Base-by-base conservation (phyloP, 2,797 vertebrate species). In the Chelmon rostratus region DNA sequence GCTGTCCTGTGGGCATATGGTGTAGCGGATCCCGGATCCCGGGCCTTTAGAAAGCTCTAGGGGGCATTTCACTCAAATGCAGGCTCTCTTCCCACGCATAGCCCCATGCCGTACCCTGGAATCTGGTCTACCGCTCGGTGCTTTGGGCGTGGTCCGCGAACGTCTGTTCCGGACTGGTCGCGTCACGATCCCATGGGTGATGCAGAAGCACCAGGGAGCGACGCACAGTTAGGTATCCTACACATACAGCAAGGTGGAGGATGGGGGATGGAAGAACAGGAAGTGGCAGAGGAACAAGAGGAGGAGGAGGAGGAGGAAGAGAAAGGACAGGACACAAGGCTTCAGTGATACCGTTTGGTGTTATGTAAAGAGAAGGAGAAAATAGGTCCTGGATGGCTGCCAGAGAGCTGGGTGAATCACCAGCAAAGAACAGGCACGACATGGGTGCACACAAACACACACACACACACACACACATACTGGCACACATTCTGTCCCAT, bases 341-440 rank as follows among this genome's bases (percentile, higher is more conserved):
- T 79, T 89, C 68, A 84, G 86, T 87, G 88, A 88, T 88, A 87
- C 84, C 82, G 88, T 89, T 90, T 83, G 85, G 85, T 90, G 88
- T 95, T 95, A 95, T 92, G 93, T 95, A 95, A 96, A 95, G 87
- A 94, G 92, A 93, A 93, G 92, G 91, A 95, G 92, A 93, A 95
- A 95, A 95, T 93, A 94, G 93, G 89, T 89, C 88, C 86, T 96
- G 95, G 95, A 91, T 42, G 28, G 54, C 83, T 94, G 93, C 95
- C 95, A 95, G 90, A 79, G 88, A 93, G 81, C 88, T 86, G 86
- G 82, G 77, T 93, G 94, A 96, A 91, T 95, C 94, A 95, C 92
- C 85, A 78, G 89, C 86, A 87, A 86, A 79, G 86, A 89, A 88
- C 89, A 90, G 81, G 84, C 90, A 89, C 86, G 63, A 91, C 89